Conservation (phyloP, 1,140 invertebrate genomes). For the Hermetia illucens region DNA sequence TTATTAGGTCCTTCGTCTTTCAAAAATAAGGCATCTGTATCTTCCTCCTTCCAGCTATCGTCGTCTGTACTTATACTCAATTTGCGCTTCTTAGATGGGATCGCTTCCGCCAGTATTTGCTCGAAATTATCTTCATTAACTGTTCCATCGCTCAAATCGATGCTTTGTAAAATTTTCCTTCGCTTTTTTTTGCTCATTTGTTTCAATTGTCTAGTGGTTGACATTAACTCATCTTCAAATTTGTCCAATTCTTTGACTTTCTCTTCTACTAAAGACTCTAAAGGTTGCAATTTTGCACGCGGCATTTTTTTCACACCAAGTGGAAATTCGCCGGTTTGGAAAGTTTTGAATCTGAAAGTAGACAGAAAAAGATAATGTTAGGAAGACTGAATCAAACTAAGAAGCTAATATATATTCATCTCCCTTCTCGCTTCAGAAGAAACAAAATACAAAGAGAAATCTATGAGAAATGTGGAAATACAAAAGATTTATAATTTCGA, state of each 20-base stretch:
- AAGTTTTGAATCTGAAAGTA: slow-evolving; percentile 34
- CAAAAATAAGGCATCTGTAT: slow-evolving; percentile 10
- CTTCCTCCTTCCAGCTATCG: too few relatives aligned
- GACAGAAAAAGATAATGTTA: too few relatives aligned
- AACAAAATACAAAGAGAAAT: too few relatives aligned
- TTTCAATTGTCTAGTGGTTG: slow-evolving; percentile 18
- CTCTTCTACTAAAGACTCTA: slow-evolving; percentile 19
- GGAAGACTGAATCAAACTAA: too few relatives aligned
- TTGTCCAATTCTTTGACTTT: slow-evolving; percentile 19
- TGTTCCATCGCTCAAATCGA: slow-evolving; percentile 23
- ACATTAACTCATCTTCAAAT: slow-evolving; percentile 20
- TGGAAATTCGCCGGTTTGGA: slow-evolving; percentile 44
- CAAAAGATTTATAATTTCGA: too few relatives aligned
- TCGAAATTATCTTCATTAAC: slow-evolving; percentile 24
- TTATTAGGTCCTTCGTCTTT: slow-evolving; percentile 16
- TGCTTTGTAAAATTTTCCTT: slow-evolving; percentile 18
- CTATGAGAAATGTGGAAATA: too few relatives aligned
- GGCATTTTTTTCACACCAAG: slow-evolving; percentile 40
- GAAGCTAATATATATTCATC: too few relatives aligned
- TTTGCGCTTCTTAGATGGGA: too few relatives aligned
- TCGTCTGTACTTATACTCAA: too few relatives aligned
- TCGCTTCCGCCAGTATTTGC: slow-evolving; percentile 16
- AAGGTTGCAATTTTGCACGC: slow-evolving; percentile 11
- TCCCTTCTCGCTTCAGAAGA: too few relatives aligned
- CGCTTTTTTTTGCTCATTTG: slow-evolving; percentile 26